Conservation (phyloP, 1,140 invertebrate species). For the Papilio xuthus region DNA sequence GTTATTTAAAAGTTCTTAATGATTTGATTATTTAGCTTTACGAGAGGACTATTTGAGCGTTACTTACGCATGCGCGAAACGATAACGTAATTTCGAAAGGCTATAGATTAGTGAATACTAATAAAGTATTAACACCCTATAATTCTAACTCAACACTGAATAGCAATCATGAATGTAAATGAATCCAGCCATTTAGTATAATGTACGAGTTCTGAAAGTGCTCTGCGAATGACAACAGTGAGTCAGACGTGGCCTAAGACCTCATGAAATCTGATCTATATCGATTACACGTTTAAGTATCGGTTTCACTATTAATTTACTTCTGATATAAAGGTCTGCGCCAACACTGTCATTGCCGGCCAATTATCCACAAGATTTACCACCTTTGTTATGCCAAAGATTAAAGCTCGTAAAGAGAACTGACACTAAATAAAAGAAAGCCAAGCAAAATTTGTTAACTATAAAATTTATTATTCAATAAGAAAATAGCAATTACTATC, state of each 20-base stretch:
- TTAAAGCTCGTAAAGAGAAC: conserved; percentile 29
- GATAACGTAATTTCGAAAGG: no score
- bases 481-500: no score
- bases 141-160: conserved; percentile 1
- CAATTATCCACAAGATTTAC: conserved; percentile 52
- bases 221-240: conserved; percentile 22
- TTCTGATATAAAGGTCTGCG: conserved; percentile 44
- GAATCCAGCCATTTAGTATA: background rate
- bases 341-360: conserved; percentile 43
- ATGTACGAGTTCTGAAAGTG: conserved; percentile 22
- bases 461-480: background rate
- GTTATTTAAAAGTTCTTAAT: no score
- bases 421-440: background rate
- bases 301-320: conserved; percentile 43
- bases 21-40: no score
- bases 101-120: background rate
- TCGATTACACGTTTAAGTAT: conserved; percentile 41
- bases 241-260: conserved; percentile 34
- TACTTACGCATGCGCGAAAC: no score
- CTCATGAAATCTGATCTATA: conserved; percentile 38
- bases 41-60: background rate
- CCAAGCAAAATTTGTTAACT: background rate
- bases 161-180: conserved; percentile 27
- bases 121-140: background rate
- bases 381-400: conserved; percentile 40